phyloP scores from a whole-genome alignment of 2,888 invertebrate species.

The Eupithecia pulchellata region DNA sequence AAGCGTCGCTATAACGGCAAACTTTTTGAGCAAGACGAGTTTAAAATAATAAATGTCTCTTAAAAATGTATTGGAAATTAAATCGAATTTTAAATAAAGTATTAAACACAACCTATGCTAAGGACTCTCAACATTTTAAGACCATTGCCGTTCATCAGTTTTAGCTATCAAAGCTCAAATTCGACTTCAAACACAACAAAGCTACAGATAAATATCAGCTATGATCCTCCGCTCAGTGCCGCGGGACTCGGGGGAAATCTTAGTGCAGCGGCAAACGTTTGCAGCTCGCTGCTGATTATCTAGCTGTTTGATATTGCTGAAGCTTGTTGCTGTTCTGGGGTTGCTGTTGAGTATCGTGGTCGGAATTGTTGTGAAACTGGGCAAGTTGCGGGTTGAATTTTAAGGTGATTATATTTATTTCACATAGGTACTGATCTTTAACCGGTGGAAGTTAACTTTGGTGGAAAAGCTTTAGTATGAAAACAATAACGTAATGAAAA shows the following conservation, averaged over 20 bases:
- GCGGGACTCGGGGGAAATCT: conserved; percentile 1
- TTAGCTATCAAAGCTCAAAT: not conserved
- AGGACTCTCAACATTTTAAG: not conserved
- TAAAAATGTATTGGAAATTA: too few relatives aligned
- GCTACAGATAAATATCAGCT: not conserved
- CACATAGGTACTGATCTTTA: too few relatives aligned
- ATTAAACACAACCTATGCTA: too few relatives aligned
- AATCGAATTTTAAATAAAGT: too few relatives aligned
- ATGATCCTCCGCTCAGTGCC: conserved; percentile 3
- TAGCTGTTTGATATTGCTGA: not conserved
- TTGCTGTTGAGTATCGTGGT: not conserved
- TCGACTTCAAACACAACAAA: not conserved
- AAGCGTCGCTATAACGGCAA: too few relatives aligned
- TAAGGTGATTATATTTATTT: too few relatives aligned
- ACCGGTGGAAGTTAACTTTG: too few relatives aligned
- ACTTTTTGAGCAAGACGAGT: too few relatives aligned
- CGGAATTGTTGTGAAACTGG: not conserved
- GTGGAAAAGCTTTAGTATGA: too few relatives aligned
- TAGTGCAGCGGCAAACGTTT: conserved; percentile 4
- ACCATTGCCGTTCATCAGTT: not conserved
- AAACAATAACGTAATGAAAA: too few relatives aligned
- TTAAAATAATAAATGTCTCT: too few relatives aligned
- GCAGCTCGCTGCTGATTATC: not conserved
- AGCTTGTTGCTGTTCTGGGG: not conserved
- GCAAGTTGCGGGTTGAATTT: not conserved